Percentiles rank a stretch among this genome's conserved stretches.
These are phyloP conservation scores for Xenops minutus DNA, from an alignment of 2,797 vertebrate genomes.

Conservation along the genomic window DNA sequence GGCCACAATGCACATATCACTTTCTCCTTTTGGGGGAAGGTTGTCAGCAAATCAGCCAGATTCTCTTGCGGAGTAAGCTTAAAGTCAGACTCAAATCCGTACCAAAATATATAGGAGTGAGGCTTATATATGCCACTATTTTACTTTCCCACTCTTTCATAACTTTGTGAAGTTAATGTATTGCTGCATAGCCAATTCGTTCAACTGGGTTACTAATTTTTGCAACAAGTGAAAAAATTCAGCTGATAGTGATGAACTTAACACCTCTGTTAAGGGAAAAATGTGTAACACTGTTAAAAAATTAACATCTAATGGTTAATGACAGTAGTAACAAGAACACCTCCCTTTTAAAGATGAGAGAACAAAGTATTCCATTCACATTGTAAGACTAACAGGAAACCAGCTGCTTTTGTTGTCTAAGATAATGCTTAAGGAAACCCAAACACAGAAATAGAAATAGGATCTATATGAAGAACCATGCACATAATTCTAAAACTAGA, in stretches of 20 bases:
- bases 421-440: neutral
- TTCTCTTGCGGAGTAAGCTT: neutral
- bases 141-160: neutral
- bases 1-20: accelerated
- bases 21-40: neutral
- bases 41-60: neutral
- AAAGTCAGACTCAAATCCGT: neutral
- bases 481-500: neutral
- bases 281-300: neutral
- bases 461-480: neutral
- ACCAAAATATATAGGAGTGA: neutral
- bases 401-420: neutral
- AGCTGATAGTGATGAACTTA: neutral
- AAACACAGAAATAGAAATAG: neutral
- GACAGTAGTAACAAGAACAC: neutral
- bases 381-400: neutral
- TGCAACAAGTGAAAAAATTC: neutral
- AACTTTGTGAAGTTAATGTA: neutral
- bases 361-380: neutral
- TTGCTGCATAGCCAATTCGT: neutral
- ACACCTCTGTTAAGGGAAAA: neutral
- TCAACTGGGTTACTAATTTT: neutral
- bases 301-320: neutral
- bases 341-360: neutral
- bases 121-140: neutral